These are phyloP conservation scores for Psittacula derbiana DNA, from an alignment of 2,797 vertebrate species.

Conservation along the genomic window DNA sequence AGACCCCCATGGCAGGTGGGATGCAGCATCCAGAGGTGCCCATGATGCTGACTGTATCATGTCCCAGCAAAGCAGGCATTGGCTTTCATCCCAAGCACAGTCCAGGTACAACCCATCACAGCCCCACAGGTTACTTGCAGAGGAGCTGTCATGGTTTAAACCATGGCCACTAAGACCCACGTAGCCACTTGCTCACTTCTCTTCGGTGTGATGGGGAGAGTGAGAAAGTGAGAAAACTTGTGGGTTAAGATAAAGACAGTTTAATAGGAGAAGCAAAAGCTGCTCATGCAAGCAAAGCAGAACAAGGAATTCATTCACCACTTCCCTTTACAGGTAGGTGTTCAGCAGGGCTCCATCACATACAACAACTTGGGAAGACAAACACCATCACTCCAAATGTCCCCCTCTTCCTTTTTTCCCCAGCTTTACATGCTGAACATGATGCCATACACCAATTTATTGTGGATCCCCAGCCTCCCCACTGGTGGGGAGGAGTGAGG, in stretches of 20 bases:
- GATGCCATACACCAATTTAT: neutral
- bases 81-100: neutral
- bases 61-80: neutral
- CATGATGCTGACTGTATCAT: fast-evolving
- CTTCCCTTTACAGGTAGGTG: neutral
- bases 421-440: neutral
- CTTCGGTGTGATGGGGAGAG: neutral
- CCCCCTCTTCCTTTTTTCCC: neutral
- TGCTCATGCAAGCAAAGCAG: neutral
- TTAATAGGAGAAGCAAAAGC: neutral
- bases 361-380: neutral
- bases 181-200: neutral
- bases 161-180: neutral
- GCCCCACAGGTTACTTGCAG: fast-evolving
- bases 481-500: neutral
- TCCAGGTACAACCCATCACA: neutral
- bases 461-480: neutral
- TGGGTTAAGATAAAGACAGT: fast-evolving
- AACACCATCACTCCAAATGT: neutral
- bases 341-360: neutral
- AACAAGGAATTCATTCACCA: neutral
- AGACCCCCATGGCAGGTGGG: neutral
- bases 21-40: neutral
- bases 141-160: neutral
- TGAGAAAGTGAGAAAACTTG: neutral